Conservation (phyloP, 1,140 invertebrate species). For the Dysdera silvatica region DNA sequence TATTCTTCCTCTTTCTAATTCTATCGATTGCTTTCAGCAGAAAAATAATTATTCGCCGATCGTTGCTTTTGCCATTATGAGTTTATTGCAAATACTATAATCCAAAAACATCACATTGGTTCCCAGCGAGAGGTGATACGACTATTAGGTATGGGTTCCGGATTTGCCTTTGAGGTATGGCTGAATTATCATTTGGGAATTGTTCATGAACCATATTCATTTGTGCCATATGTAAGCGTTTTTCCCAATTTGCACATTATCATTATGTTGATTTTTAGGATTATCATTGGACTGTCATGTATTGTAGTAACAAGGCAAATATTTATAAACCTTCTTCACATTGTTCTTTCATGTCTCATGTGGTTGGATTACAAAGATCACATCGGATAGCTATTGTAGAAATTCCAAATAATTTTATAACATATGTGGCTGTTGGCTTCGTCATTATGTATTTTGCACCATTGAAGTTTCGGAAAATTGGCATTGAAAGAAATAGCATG, state of each 20-base stretch:
- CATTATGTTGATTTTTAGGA: conserved; percentile 56
- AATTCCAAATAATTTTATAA: conserved; percentile 69
- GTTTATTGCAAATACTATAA: conserved; percentile 62
- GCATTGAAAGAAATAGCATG: conserved; percentile 69
- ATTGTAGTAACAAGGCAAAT: conserved; percentile 59
- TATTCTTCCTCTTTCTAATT: conserved; percentile 63
- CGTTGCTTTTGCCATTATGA: conserved; percentile 54
- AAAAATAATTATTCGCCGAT: conserved; percentile 58
- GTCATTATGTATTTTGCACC: conserved; percentile 68
- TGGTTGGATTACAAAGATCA: conserved; percentile 50
- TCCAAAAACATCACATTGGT: conserved; percentile 63
- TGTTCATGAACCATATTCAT: conserved; percentile 48
- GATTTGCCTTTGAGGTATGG: conserved; percentile 71
- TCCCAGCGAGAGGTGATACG: conserved; percentile 78
- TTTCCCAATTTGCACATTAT: conserved; percentile 67
- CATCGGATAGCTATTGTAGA: conserved; percentile 52
- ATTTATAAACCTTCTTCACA: conserved; percentile 61
- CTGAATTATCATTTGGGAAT: conserved; percentile 67
- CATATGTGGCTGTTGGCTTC: conserved; percentile 65
- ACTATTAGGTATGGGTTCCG: conserved; percentile 71
- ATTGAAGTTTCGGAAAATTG: conserved; percentile 62
- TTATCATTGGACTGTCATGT: conserved; percentile 62
- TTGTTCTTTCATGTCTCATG: conserved; percentile 58
- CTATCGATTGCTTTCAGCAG: conserved; percentile 62
- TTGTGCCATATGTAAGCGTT: conserved; percentile 62